Conservation (phyloP, 2,797 vertebrate species). For the Brotogeris chrysoptera region DNA sequence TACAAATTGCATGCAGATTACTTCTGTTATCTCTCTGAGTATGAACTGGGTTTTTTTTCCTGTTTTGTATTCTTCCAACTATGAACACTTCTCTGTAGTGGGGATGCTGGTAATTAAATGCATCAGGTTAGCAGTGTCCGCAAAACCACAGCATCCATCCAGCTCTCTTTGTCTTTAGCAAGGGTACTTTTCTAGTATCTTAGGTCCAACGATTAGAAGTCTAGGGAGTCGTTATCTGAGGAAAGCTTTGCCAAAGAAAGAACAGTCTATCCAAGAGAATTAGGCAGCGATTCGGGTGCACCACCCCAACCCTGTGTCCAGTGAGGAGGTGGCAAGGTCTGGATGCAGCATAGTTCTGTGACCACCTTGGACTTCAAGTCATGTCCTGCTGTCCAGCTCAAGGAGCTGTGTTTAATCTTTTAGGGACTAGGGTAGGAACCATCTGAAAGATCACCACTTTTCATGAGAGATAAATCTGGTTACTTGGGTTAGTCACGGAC, state of each 20-base stretch:
- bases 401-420: background rate
- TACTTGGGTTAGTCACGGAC: background rate
- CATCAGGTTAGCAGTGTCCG: background rate
- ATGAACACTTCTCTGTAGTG: background rate
- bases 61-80: background rate
- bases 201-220: background rate
- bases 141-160: background rate
- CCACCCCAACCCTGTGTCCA: fast-evolving
- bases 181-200: background rate
- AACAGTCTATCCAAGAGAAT: background rate
- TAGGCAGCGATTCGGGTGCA: background rate
- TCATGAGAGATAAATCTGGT: background rate
- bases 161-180: background rate
- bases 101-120: background rate
- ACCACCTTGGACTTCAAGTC: background rate
- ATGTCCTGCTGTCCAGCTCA: fast-evolving
- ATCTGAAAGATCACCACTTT: background rate
- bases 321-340: background rate
- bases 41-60: background rate
- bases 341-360: background rate
- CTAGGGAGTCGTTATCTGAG: background rate
- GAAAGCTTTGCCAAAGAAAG: background rate
- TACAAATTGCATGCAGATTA: background rate
- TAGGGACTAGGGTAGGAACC: background rate
- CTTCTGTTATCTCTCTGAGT: background rate